Evolutionary conservation across 2,888 invertebrate genomes (phyloP).

Genomic region (Parelbella ahira): DNA sequence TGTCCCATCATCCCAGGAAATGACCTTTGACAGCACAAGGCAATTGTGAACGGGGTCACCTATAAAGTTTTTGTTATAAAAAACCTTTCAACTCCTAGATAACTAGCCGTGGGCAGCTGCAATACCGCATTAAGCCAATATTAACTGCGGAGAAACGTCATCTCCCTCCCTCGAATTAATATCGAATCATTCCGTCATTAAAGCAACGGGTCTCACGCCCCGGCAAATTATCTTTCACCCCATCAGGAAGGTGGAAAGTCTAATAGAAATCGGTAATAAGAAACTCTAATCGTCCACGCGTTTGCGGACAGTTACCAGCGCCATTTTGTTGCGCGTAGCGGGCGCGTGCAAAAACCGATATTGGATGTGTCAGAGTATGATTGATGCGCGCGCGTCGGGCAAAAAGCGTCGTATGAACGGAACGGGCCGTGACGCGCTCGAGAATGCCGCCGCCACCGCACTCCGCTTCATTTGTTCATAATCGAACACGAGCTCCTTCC

Average conservation of each 20-base stretch:
- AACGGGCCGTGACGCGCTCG: conserved; percentile 61
- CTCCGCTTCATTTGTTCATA: conserved; percentile 33
- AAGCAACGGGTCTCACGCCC: conserved; percentile 72
- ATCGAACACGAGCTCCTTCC: conserved; percentile 31
- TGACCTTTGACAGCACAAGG: conserved; percentile 17
- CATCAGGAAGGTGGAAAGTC: conserved; percentile 75
- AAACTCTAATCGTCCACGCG: conserved; percentile 71
- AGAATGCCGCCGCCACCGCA: conserved; percentile 39
- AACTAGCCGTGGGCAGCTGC: conserved; percentile 47
- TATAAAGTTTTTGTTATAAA: conserved; percentile 36
- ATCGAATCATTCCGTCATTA: conserved; percentile 77
- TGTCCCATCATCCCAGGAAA: conserved; percentile 10
- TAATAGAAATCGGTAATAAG: conserved; percentile 79
- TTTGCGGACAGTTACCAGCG: conserved; percentile 45
- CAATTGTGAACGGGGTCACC: conserved; percentile 30
- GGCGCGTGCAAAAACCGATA: conserved; percentile 67
- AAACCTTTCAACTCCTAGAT: conserved; percentile 51
- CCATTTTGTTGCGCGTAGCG: conserved; percentile 58
- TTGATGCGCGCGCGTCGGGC: conserved; percentile 61
- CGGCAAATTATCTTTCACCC: conserved; percentile 74
- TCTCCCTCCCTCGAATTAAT: conserved; percentile 70
- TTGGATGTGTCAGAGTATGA: conserved; percentile 79
- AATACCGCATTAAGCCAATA: conserved; percentile 47
- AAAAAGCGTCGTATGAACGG: conserved; percentile 68
- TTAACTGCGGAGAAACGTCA: conserved; percentile 49